These are phyloP conservation scores for Nerophis ophidion DNA, from an alignment of 2,113 vertebrate species.

Conservation along the genomic window DNA sequence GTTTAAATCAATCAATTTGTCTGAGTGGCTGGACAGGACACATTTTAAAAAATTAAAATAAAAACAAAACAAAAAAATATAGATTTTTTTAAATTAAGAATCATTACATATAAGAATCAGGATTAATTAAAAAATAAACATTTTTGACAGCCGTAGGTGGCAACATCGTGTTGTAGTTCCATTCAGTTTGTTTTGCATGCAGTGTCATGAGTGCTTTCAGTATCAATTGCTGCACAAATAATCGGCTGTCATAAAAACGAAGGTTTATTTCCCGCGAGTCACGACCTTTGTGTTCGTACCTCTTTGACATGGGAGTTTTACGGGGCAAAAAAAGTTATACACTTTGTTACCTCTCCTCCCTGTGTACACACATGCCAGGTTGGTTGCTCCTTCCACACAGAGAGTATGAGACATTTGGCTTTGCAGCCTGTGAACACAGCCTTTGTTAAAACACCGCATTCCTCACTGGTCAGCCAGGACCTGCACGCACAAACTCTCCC, in stretches of 20 bases:
- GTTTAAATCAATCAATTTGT: too few relatives aligned
- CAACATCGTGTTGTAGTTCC: too few relatives aligned
- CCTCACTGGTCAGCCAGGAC: constrained; percentile 61
- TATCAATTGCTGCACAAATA: too few relatives aligned
- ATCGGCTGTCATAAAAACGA: constrained; percentile 9
- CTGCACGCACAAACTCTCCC: constrained; percentile 35
- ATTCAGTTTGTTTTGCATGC: too few relatives aligned
- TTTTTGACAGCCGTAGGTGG: too few relatives aligned
- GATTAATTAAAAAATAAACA: too few relatives aligned
- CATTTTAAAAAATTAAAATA: too few relatives aligned
- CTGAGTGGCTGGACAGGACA: too few relatives aligned
- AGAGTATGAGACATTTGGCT: constrained; percentile 60
- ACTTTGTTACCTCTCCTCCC: constrained; percentile 35
- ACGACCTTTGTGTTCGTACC: constrained; percentile 52
- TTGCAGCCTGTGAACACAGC: constrained; percentile 68
- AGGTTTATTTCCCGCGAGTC: constrained; percentile 33
- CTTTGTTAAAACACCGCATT: constrained; percentile 69
- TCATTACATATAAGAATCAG: too few relatives aligned
- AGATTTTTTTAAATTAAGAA: too few relatives aligned
- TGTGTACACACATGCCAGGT: constrained; percentile 14
- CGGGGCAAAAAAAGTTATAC: constrained; percentile 28
- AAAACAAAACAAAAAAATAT: too few relatives aligned
- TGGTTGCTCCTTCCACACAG: constrained; percentile 46
- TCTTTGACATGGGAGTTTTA: constrained; percentile 34
- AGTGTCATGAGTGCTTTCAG: too few relatives aligned